Evolutionary conservation across 2,888 invertebrate genomes (phyloP).

Genomic region (Plagodis pulveraria): DNA sequence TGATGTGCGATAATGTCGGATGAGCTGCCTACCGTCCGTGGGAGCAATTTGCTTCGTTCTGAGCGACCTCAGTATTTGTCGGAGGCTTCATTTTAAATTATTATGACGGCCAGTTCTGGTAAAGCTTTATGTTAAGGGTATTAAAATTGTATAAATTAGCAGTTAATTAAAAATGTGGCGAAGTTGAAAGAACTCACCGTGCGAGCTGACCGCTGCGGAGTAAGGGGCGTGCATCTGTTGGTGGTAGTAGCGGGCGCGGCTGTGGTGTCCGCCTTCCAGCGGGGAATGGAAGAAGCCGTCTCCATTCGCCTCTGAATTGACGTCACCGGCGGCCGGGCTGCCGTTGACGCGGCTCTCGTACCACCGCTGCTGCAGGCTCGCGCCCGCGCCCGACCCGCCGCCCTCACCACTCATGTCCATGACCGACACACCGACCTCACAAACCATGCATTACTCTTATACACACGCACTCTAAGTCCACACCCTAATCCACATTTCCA

Average conservation of each 20-base stretch:
- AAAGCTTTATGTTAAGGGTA: constrained; percentile 41
- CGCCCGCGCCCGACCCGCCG: constrained; percentile 70
- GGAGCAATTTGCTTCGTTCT: constrained; percentile 71
- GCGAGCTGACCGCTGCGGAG: constrained; percentile 81
- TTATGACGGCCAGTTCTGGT: constrained; percentile 54
- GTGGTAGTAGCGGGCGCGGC: constrained; percentile 84
- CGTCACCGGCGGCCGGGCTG: constrained; percentile 79
- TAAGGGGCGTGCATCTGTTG: constrained; percentile 85
- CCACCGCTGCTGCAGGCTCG: constrained; percentile 82
- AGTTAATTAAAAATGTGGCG: constrained; percentile 31
- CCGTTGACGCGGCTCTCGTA: constrained; percentile 84
- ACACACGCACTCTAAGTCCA: constrained; percentile 78
- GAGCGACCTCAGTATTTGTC: constrained; percentile 58
- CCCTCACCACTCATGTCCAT: constrained; percentile 83
- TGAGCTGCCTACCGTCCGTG: constrained; percentile 63
- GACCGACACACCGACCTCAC: constrained; percentile 76
- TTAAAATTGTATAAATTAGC: constrained; percentile 39
- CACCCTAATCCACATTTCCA: constrained; percentile 76
- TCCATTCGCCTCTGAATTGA: constrained; percentile 80
- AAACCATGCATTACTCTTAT: constrained; percentile 84
- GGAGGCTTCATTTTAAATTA: constrained; percentile 62
- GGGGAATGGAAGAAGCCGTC: constrained; percentile 84
- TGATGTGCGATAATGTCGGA: constrained; percentile 73
- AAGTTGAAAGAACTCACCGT: constrained; percentile 66
- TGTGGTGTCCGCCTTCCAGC: constrained; percentile 82